Conservation (phyloP, 2,888 invertebrate species). For the Chorisops tibialis region DNA sequence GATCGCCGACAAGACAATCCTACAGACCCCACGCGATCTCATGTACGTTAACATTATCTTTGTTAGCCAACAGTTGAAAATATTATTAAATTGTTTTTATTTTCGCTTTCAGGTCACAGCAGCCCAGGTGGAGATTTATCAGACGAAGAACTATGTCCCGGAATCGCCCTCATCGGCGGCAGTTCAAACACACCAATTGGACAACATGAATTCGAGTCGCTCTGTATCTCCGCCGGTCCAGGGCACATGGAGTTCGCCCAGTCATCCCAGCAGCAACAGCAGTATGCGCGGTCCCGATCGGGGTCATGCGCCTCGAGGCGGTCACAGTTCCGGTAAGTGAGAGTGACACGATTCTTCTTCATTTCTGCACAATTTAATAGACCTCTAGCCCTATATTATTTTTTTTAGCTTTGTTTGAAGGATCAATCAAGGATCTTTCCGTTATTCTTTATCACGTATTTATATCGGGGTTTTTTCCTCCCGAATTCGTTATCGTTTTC, state of each 20-base stretch:
- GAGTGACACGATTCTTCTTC: neutral
- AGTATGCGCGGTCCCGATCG: conserved; percentile 51
- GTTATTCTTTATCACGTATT: too few relatives aligned
- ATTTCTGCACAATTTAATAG: neutral
- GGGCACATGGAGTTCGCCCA: conserved; percentile 51
- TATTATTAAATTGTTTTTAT: neutral
- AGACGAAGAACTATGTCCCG: conserved; percentile 53
- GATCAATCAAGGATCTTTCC: too few relatives aligned
- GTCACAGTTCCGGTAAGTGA: conserved; percentile 51
- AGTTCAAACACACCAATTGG: conserved; percentile 49
- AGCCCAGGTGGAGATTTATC: conserved; percentile 55
- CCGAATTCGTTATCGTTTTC: neutral
- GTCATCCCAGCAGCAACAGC: conserved; percentile 45
- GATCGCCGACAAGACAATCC: conserved; percentile 54
- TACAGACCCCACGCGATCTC: conserved; percentile 57
- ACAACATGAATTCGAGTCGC: conserved; percentile 53
- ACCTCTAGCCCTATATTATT: neutral
- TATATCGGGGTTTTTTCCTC: neutral
- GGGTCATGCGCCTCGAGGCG: conserved; percentile 53
- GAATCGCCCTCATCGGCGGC: conserved; percentile 50
- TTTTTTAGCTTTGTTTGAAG: neutral
- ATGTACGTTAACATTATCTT: too few relatives aligned
- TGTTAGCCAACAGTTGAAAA: too few relatives aligned
- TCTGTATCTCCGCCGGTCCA: conserved; percentile 52
- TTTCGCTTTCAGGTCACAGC: conserved; percentile 48